phyloP scores from a whole-genome alignment of 2,888 invertebrate species.

The Lottia scabra region DNA sequence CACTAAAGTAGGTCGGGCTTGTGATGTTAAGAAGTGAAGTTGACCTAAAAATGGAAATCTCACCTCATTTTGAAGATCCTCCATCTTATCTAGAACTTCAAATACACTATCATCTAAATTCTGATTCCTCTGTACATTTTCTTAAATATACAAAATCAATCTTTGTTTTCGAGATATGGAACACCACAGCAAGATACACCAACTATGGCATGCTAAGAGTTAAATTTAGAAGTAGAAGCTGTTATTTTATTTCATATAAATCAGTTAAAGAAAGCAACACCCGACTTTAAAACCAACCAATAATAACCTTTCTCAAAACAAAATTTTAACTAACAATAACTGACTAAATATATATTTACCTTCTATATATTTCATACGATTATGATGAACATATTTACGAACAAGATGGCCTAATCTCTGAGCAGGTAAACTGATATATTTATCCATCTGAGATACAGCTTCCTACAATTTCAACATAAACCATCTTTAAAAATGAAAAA shows the following conservation, averaged over 20 bases:
- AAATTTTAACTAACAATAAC: too few relatives aligned
- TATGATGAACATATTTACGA: conserved; percentile 65
- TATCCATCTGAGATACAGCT: conserved; percentile 64
- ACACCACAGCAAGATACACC: too few relatives aligned
- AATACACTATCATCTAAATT: conserved; percentile 63
- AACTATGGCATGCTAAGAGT: too few relatives aligned
- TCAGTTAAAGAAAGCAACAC: too few relatives aligned
- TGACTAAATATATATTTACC: conserved; percentile 38
- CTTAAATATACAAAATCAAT: conserved; percentile 39
- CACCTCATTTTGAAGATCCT: conserved; percentile 63
- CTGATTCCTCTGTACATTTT: conserved; percentile 61
- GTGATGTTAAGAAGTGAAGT: too few relatives aligned
- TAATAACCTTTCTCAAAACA: too few relatives aligned
- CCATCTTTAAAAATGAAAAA: not conserved
- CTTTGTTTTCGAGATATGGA: too few relatives aligned
- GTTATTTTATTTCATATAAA: too few relatives aligned
- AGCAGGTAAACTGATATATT: conserved; percentile 66
- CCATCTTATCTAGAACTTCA: conserved; percentile 65
- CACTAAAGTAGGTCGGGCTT: too few relatives aligned
- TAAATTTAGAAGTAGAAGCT: too few relatives aligned
- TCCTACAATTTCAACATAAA: conserved; percentile 42
- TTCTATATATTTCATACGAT: conserved; percentile 65
- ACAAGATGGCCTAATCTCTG: conserved; percentile 64
- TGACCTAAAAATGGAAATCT: not conserved
- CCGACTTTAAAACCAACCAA: too few relatives aligned